These are phyloP conservation scores for Drosophila sp. DNA, from an alignment of 1,140 invertebrate species.

Conservation along the genomic window DNA sequence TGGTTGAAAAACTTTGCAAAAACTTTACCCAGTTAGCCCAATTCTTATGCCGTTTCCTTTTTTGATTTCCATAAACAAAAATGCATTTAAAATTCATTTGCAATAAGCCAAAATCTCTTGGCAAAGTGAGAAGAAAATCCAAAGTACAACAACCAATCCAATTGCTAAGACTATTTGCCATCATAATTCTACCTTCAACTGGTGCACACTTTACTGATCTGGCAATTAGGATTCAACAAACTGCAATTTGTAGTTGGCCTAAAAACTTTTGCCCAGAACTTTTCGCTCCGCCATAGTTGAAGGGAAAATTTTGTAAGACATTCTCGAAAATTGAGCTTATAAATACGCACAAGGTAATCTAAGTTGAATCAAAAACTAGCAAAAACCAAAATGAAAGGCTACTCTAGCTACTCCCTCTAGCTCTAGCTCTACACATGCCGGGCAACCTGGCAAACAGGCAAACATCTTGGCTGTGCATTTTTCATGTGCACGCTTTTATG, in stretches of 20 bases:
- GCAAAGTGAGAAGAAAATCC: constrained; percentile 26
- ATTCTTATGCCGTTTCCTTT: constrained; percentile 6
- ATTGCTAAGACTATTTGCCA: constrained; percentile 9
- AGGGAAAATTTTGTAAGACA: constrained; percentile 48
- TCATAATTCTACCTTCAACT: constrained; percentile 3
- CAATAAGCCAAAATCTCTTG: constrained; percentile 41
- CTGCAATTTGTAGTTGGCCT: constrained; percentile 12
- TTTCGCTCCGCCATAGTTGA: constrained; percentile 9
- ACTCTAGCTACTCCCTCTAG: no score
- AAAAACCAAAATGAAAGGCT: constrained; percentile 36
- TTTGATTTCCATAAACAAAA: neutral
- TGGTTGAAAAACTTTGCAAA: constrained; percentile 29
- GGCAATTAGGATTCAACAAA: constrained; percentile 11
- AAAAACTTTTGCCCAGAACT: constrained; percentile 17
- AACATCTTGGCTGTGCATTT: constrained; percentile 55
- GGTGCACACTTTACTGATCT: neutral
- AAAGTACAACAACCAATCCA: constrained; percentile 2
- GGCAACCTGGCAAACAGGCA: neutral
- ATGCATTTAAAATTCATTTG: constrained; percentile 63
- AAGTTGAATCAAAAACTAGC: constrained; percentile 23
- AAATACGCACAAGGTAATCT: constrained; percentile 65
- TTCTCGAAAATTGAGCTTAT: constrained; percentile 71
- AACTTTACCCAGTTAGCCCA: constrained; percentile 30
- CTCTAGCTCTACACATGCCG: no score
- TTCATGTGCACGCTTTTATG: constrained; percentile 66